phyloP scores from a whole-genome alignment of 2,888 invertebrate species.

The Osedax fenrisi region DNA sequence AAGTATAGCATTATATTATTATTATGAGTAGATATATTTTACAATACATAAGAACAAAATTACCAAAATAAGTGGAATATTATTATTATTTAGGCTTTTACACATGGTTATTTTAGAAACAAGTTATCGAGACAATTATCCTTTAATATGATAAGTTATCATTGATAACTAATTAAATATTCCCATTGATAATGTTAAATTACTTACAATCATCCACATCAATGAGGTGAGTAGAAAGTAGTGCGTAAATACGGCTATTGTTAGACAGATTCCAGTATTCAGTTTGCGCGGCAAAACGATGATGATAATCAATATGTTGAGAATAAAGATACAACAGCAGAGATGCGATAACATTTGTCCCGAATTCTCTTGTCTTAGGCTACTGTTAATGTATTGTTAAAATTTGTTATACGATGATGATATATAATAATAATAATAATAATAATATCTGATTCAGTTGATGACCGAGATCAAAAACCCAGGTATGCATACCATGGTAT shows the following conservation, averaged over 20 bases:
- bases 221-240: constrained; percentile 51
- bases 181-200: too few species aligned
- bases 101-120: too few species aligned
- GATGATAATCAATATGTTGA: not conserved
- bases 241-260: not conserved
- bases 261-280: not conserved
- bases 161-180: too few species aligned
- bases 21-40: not conserved
- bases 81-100: too few species aligned
- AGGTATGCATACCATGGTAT: too few species aligned
- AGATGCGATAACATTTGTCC: not conserved
- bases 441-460: too few species aligned
- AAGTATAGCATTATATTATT: too few species aligned
- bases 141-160: too few species aligned
- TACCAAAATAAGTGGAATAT: not conserved
- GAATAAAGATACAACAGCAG: not conserved
- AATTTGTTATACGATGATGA: too few species aligned
- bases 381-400: not conserved
- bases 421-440: too few species aligned
- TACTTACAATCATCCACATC: constrained; percentile 51
- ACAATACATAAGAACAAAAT: not conserved
- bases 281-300: not conserved
- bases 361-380: not conserved
- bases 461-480: too few species aligned
- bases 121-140: too few species aligned